These are phyloP conservation scores for Pangasius djambal DNA, from an alignment of 2,797 vertebrate species.

Conservation along the genomic window DNA sequence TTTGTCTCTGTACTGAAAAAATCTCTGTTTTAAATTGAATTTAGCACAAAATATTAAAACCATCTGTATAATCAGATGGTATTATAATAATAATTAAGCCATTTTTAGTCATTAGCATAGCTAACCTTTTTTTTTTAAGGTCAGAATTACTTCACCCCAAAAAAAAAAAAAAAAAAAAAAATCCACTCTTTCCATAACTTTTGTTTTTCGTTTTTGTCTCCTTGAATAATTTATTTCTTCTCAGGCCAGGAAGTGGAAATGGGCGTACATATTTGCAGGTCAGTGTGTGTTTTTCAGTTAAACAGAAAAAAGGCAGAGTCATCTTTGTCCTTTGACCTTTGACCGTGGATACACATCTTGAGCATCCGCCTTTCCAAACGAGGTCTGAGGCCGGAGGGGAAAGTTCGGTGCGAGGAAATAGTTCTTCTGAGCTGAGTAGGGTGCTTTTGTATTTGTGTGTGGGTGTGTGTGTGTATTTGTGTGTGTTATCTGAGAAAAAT, in stretches of 20 bases:
- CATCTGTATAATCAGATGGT: not conserved
- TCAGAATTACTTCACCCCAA: not conserved
- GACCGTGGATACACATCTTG: not conserved
- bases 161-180: too few relatives aligned
- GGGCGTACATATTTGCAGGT: conserved; percentile 6
- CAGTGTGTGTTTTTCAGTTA: conserved; percentile 15
- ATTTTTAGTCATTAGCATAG: not conserved
- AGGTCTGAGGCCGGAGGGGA: conserved; percentile 1
- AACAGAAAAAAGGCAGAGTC: not conserved
- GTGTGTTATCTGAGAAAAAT: conserved; percentile 14
- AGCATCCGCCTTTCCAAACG: conserved; percentile 1
- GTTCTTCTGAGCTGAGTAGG: not conserved
- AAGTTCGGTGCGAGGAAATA: conserved; percentile 11
- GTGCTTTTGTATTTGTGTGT: not conserved
- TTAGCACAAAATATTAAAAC: not conserved
- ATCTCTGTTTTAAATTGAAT: not conserved
- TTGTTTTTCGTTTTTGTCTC: not conserved
- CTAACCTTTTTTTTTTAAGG: not conserved
- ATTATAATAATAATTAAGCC: not conserved
- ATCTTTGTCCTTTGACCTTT: conserved; percentile 4
- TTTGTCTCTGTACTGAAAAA: not conserved
- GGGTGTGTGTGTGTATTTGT: conserved; percentile 16
- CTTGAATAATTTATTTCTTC: conserved; percentile 1
- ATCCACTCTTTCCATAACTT: too few relatives aligned
- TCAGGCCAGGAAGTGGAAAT: not conserved